Base-by-base conservation (phyloP, 1,140 invertebrate species). In the Trichonephila inaurata region DNA sequence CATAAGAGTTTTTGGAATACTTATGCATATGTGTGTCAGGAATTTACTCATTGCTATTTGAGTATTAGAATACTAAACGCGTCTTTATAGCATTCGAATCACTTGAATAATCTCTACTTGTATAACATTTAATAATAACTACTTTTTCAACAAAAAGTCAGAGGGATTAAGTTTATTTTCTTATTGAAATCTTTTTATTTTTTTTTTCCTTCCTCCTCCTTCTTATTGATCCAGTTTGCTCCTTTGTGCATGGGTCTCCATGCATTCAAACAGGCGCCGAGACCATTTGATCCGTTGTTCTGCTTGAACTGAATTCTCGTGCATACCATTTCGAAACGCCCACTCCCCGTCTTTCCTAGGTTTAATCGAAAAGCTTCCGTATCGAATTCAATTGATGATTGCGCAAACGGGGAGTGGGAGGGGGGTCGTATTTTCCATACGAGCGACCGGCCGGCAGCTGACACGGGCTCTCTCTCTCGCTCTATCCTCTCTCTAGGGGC, bases 371-470 rank as follows among this genome's bases (percentile, higher is more conserved):
- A 61, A 85, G 82, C 82, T 60, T 83, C 86, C 86, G 61, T 88
- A 88, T 88, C 86, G 86, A 88, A 88, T 88, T 88, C 86, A 88
- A 88, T 88, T 58, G 86, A 88, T 44, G 86, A 88, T 40, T 81
- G 72, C 40, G 24, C 72, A 81, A 81, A 81, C 33, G 19, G 33
- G n/a, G 33, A 16, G 33, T 7, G 21, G 83, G 64, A 24, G n/a
- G 64, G 64, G 21, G 21, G 0, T n/a, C 21, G 69, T 77, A 77
- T 77, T 77, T 77, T 77, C 69, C 69, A 51, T 51, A 51, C 44
- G 69, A 28, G 24, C 69, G 69, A 24, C 69, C 69, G 69, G 69
- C 28, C 82, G 82, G 82, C 82, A 83, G 51, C 82, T 83, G 82
- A 83, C 82, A 62, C 61, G 69, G 61, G 61, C 12, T 21, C 19